Percentiles rank a stretch among this genome's conserved stretches.
Evolutionary conservation across 1,140 invertebrate species (phyloP).

Genomic region (Portunus trituberculatus): DNA sequence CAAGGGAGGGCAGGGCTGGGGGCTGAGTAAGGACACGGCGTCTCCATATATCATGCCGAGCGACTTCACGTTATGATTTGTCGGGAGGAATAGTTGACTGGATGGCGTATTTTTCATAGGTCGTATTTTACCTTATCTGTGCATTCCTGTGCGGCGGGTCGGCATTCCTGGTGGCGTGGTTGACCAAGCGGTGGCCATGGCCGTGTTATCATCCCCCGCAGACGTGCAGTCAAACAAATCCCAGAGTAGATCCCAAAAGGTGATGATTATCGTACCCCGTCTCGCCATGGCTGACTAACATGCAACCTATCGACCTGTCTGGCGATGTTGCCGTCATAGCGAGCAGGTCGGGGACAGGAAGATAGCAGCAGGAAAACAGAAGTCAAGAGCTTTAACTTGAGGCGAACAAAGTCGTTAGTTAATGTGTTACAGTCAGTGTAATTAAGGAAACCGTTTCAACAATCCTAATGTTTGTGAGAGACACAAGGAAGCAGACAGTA

Average conservation of each 20-base stretch:
- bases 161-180: not conserved
- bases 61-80: constrained; percentile 42
- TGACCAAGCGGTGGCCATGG: not conserved
- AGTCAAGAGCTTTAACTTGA: not conserved
- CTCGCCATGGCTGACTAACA: constrained; percentile 73
- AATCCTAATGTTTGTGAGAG: not conserved
- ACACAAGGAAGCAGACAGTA: constrained; percentile 40
- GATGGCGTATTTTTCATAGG: constrained; percentile 30
- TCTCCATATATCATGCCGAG: constrained; percentile 42
- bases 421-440: not conserved
- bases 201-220: constrained; percentile 57
- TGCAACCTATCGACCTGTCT: constrained; percentile 75
- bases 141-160: not conserved
- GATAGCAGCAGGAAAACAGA: not conserved
- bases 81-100: constrained; percentile 24
- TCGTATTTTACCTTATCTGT: constrained; percentile 30
- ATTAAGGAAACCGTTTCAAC: not conserved
- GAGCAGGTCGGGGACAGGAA: constrained; percentile 39
- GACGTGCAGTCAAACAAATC: constrained; percentile 72
- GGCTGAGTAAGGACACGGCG: not conserved
- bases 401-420: not conserved
- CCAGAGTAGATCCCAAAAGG: constrained; percentile 72
- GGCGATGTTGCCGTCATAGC: constrained; percentile 58
- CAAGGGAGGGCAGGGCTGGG: not conserved
- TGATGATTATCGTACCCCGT: constrained; percentile 73